A percentile compares a stretch with the other conserved stretches of the same genome.
Evolutionary conservation across 2,888 invertebrate species (phyloP).

Genomic region (Melipona beecheii): DNA sequence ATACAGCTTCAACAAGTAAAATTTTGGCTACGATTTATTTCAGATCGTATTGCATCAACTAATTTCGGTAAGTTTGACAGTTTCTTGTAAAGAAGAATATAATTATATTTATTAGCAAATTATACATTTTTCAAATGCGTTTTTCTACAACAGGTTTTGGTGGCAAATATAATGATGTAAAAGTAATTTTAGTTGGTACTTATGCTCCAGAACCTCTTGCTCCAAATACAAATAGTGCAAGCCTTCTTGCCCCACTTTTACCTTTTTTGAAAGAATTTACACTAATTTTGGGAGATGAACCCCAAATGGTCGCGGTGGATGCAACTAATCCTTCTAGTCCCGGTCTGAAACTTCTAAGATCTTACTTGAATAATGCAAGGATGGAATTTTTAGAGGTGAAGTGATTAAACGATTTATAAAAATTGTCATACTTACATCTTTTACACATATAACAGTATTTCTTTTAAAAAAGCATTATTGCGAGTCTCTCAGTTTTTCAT

Average conservation of each 20-base stretch:
- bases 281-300: constrained; percentile 81
- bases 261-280: constrained; percentile 81
- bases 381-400: constrained; percentile 82
- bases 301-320: constrained; percentile 81
- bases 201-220: constrained; percentile 81
- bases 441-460: constrained; percentile 48
- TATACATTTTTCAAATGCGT: constrained; percentile 1
- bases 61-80: constrained; percentile 85
- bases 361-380: constrained; percentile 79
- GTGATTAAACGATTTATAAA: constrained; percentile 49
- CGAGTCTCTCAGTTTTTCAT: constrained; percentile 34
- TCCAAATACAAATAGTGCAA: constrained; percentile 77
- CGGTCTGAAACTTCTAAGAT: constrained; percentile 81
- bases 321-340: constrained; percentile 83
- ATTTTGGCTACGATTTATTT: constrained; percentile 91
- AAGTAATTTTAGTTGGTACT: constrained; percentile 82
- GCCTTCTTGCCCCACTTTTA: constrained; percentile 79
- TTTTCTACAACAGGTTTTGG: constrained; percentile 77
- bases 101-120: constrained; percentile 18
- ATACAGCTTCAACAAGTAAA: constrained; percentile 88
- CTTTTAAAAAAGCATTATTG: constrained; percentile 27
- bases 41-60: constrained; percentile 87
- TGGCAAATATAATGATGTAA: constrained; percentile 80
- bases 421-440: constrained; percentile 41
- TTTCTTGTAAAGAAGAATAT: not conserved